These are phyloP conservation scores for Oceanodroma tethys DNA, from an alignment of 2,113 vertebrate species.

Conservation along the genomic window DNA sequence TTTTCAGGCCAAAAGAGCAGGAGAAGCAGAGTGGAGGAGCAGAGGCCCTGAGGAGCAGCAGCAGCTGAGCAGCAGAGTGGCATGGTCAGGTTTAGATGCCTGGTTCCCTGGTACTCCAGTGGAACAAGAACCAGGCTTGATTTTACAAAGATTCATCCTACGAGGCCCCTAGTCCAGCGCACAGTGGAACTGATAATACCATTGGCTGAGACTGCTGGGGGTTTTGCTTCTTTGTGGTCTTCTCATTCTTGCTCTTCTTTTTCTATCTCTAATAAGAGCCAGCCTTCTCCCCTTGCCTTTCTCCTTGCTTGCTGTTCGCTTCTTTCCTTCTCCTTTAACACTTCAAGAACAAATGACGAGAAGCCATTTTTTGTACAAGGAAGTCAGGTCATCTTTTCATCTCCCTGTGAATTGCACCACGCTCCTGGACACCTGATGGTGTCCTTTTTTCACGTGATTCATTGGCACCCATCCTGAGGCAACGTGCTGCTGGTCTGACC, in stretches of 20 bases:
- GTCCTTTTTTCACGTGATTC: not conserved
- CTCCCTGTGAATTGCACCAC: not conserved
- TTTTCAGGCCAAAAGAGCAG: not conserved
- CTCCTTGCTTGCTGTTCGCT: not conserved
- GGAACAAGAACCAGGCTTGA: not conserved
- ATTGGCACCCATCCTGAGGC: not conserved
- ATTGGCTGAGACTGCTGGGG: not conserved
- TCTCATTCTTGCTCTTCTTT: not conserved
- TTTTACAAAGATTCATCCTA: not conserved
- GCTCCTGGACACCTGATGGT: not conserved
- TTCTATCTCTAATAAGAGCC: not conserved
- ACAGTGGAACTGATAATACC: not conserved
- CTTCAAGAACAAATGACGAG: not conserved
- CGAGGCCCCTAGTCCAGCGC: fast-evolving
- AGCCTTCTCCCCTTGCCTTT: not conserved
- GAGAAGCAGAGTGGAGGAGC: not conserved
- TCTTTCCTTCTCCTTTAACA: not conserved
- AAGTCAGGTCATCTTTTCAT: not conserved
- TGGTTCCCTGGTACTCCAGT: not conserved
- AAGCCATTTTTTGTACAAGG: not conserved
- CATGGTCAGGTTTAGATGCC: not conserved
- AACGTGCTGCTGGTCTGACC: not conserved
- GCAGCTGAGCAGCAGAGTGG: not conserved
- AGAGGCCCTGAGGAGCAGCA: not conserved
- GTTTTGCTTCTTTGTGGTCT: not conserved